Conservation (phyloP, 2,888 invertebrate genomes). For the Gasteruption jaculator region DNA sequence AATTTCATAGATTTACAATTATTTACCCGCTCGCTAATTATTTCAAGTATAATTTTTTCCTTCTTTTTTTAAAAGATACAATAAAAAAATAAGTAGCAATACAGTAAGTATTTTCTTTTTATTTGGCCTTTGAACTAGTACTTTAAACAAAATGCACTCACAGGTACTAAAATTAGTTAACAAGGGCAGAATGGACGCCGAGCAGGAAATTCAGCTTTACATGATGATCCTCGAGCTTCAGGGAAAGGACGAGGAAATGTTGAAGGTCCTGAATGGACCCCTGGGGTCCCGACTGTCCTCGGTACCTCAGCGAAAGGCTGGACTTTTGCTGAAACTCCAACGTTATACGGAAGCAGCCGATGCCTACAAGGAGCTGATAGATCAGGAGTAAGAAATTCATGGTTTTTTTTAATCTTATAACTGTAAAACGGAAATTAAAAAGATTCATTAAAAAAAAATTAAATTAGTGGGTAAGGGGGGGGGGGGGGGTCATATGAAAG, state of each 20-base stretch:
- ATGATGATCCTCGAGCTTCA: slow-evolving; percentile 80
- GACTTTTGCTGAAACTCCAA: slow-evolving; percentile 68
- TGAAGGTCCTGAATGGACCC: slow-evolving; percentile 76
- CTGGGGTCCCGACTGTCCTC: slow-evolving; percentile 50
- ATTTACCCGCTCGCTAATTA: neutral
- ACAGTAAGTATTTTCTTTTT: too few relatives aligned
- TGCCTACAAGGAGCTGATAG: slow-evolving; percentile 69
- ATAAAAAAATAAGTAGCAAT: too few relatives aligned
- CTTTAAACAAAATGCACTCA: too few relatives aligned
- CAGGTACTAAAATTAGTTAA: slow-evolving; percentile 67
- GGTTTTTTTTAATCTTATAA: too few relatives aligned
- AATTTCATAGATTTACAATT: too few relatives aligned
- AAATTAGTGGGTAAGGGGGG: too few relatives aligned
- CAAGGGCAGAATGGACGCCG: slow-evolving; percentile 86
- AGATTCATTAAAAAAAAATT: too few relatives aligned
- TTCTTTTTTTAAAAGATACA: neutral
- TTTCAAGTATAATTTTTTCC: slow-evolving; percentile 3
- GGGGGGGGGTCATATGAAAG: too few relatives aligned
- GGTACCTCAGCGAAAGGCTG: slow-evolving; percentile 65
- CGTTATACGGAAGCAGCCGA: slow-evolving; percentile 72
- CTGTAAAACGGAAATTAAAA: slow-evolving; percentile 50
- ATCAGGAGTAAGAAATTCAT: slow-evolving; percentile 61
- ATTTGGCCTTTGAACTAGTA: too few relatives aligned
- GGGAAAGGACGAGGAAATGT: slow-evolving; percentile 76
- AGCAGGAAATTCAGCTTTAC: slow-evolving; percentile 89